These are phyloP conservation scores for Papilio demoleus DNA, from an alignment of 2,888 invertebrate genomes.

Conservation along the genomic window DNA sequence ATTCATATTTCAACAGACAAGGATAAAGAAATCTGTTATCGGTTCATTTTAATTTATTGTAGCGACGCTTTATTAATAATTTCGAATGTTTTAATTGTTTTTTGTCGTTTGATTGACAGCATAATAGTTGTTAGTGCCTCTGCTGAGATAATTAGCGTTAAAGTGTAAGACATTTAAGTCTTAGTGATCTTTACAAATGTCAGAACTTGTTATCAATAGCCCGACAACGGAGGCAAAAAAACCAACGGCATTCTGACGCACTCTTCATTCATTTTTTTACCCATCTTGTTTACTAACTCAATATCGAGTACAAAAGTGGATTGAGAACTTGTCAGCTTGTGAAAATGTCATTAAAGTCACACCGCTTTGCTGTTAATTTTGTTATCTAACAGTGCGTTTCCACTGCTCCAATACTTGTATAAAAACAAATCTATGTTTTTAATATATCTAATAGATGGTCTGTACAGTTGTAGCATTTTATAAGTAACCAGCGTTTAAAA, in stretches of 20 bases:
- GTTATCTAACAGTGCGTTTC: no score
- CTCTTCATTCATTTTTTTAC: slow-evolving; percentile 14
- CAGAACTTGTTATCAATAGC: slow-evolving; percentile 33
- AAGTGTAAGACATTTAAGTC: slow-evolving; percentile 30
- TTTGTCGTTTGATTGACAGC: slow-evolving; percentile 34
- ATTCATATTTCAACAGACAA: slow-evolving; percentile 15
- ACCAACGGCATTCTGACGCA: slow-evolving; percentile 29
- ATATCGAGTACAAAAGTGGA: slow-evolving; percentile 17
- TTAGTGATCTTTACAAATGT: slow-evolving; percentile 37
- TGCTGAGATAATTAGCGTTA: slow-evolving; percentile 28
- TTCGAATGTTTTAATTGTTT: slow-evolving; percentile 15
- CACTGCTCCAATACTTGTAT: no score
- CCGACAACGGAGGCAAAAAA: slow-evolving; percentile 12
- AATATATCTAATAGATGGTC: no score
- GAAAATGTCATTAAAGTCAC: slow-evolving; percentile 34
- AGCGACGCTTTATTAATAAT: slow-evolving; percentile 19
- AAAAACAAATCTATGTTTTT: no score
- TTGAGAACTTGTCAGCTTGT: slow-evolving; percentile 12
- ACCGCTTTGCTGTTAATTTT: not conserved
- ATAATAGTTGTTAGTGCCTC: slow-evolving; percentile 20
- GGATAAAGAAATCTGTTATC: slow-evolving; percentile 19
- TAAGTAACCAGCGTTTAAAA: no score
- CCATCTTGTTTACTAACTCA: slow-evolving; percentile 21
- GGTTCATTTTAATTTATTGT: slow-evolving; percentile 16
- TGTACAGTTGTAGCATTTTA: no score